phyloP scores from a whole-genome alignment of 2,888 invertebrate species.

The Microchrysa polita region DNA sequence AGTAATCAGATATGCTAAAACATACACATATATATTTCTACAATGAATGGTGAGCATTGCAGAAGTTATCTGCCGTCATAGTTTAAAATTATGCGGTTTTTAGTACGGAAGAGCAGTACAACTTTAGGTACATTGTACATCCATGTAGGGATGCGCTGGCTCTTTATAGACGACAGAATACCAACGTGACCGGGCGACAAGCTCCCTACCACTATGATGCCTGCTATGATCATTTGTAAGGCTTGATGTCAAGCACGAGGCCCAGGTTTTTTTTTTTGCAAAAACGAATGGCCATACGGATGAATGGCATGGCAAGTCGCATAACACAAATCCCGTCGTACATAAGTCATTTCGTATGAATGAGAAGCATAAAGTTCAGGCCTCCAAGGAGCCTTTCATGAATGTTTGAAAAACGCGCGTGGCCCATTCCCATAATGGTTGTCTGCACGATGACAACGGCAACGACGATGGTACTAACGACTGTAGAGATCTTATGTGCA shows the following conservation, averaged over 20 bases:
- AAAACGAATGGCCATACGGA: no score
- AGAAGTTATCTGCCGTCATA: slow-evolving; percentile 20
- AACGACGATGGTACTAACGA: background rate
- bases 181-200: no score
- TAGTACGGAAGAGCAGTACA: no score
- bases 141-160: no score
- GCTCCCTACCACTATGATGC: no score
- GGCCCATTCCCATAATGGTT: slow-evolving; percentile 31
- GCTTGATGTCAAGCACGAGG: background rate
- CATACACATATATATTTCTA: background rate
- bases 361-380: slow-evolving; percentile 45
- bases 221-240: no score
- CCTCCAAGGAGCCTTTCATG: slow-evolving; percentile 41
- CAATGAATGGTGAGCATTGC: slow-evolving; percentile 13
- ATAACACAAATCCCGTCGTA: background rate
- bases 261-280: background rate
- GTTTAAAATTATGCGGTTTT: slow-evolving; percentile 20
- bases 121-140: no score
- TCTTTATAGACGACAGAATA: no score
- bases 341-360: slow-evolving; percentile 48
- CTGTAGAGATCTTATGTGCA: background rate
- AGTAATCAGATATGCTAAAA: slow-evolving; percentile 28
- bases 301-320: background rate
- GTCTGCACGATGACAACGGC: background rate
- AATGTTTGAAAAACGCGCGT: slow-evolving; percentile 43